phyloP scores from a whole-genome alignment of 1,140 invertebrate species.

The Megathymus violae region DNA sequence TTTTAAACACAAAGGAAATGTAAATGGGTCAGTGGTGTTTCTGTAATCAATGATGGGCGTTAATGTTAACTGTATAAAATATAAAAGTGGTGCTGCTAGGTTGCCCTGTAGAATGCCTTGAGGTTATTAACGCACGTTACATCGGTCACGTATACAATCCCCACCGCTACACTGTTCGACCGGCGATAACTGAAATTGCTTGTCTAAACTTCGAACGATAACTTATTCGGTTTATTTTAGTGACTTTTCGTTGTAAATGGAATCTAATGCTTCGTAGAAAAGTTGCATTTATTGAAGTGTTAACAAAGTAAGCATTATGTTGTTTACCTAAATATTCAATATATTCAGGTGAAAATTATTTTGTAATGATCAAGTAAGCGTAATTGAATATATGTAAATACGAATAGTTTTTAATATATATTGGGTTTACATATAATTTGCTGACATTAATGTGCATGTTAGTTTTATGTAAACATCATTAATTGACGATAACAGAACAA shows the following conservation, averaged over 20 bases:
- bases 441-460: no score
- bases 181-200: not conserved
- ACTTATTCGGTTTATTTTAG: not conserved
- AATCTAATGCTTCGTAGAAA: constrained; percentile 14
- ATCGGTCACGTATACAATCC: constrained; percentile 48
- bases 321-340: no score
- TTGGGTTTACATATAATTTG: no score
- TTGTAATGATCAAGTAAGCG: not conserved
- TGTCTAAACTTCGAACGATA: not conserved
- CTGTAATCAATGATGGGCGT: not conserved
- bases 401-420: no score
- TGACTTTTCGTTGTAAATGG: not conserved
- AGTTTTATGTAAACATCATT: no score
- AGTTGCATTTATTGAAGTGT: no score
- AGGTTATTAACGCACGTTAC: constrained; percentile 39
- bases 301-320: constrained; percentile 10
- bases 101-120: constrained; percentile 37
- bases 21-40: not conserved
- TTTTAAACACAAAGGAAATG: not conserved
- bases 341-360: constrained; percentile 3
- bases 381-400: no score
- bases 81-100: constrained; percentile 9
- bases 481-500: no score
- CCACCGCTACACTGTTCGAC: constrained; percentile 32
- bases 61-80: not conserved